These are phyloP conservation scores for Emberiza fucata DNA, from an alignment of 2,113 vertebrate genomes.

Conservation along the genomic window DNA sequence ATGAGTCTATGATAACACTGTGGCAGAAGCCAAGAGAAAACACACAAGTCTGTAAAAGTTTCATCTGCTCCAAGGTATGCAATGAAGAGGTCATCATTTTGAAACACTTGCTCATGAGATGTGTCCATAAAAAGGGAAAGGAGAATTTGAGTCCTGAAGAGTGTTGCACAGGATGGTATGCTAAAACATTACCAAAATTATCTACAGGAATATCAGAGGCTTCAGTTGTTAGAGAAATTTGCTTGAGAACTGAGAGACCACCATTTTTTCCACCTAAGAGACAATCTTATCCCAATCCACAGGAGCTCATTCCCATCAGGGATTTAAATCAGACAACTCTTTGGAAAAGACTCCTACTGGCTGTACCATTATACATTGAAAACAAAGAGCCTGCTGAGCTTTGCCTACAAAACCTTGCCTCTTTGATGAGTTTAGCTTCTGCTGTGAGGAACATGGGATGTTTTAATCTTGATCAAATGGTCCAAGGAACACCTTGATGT, in stretches of 20 bases:
- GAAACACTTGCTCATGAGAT: background rate
- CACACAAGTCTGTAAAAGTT: background rate
- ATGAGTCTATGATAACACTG: background rate
- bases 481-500: background rate
- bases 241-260: background rate
- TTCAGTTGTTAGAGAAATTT: background rate
- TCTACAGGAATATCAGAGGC: background rate
- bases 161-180: background rate
- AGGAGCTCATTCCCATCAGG: background rate
- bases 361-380: background rate
- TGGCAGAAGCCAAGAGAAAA: background rate
- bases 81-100: background rate
- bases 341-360: background rate
- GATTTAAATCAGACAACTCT: background rate
- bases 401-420: background rate
- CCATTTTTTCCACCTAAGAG: background rate
- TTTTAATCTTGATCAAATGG: background rate
- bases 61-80: background rate
- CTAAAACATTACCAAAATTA: background rate
- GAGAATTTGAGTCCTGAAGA: background rate
- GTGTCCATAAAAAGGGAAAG: background rate
- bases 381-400: background rate
- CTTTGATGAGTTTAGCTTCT: slow-evolving; percentile 1
- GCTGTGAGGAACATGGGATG: background rate
- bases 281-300: background rate